Conservation (phyloP, 2,888 invertebrate species). For the Ypsolopha scabrella region DNA sequence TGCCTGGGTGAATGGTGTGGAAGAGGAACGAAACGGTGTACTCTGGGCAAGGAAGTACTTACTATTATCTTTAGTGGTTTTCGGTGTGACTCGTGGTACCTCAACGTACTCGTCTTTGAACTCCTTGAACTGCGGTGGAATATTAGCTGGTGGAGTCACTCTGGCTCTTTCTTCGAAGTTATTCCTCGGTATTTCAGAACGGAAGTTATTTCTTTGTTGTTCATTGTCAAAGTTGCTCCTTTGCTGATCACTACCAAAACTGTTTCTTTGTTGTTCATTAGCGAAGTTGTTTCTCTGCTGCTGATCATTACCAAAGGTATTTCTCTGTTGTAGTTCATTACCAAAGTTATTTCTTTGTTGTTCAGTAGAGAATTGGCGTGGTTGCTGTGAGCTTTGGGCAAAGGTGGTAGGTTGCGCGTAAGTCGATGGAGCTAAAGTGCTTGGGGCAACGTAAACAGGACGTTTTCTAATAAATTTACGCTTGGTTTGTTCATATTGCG, state of each 20-base stretch:
- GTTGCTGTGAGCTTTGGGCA: conserved; percentile 14
- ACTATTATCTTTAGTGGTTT: conserved; percentile 20
- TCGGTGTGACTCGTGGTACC: conserved; percentile 54
- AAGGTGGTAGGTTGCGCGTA: conserved; percentile 27
- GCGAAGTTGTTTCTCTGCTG: conserved; percentile 15
- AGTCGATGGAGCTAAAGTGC: conserved; percentile 29
- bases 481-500: conserved; percentile 40
- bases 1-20: conserved; percentile 34
- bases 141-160: conserved; percentile 24
- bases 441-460: conserved; percentile 35
- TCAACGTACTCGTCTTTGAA: conserved; percentile 59
- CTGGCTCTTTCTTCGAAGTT: conserved; percentile 24
- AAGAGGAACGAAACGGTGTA: conserved; percentile 16
- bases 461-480: conserved; percentile 55
- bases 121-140: conserved; percentile 51
- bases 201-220: background rate
- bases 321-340: conserved; percentile 4
- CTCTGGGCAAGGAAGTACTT: conserved; percentile 31
- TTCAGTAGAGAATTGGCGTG: background rate
- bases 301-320: conserved; percentile 12
- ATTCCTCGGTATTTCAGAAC: conserved; percentile 18
- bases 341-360: background rate
- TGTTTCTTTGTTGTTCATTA: background rate
- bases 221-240: background rate
- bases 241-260: conserved; percentile 18